Evolutionary conservation across 2,797 vertebrate species (phyloP).

Genomic region (Babyrousa celebensis): DNA sequence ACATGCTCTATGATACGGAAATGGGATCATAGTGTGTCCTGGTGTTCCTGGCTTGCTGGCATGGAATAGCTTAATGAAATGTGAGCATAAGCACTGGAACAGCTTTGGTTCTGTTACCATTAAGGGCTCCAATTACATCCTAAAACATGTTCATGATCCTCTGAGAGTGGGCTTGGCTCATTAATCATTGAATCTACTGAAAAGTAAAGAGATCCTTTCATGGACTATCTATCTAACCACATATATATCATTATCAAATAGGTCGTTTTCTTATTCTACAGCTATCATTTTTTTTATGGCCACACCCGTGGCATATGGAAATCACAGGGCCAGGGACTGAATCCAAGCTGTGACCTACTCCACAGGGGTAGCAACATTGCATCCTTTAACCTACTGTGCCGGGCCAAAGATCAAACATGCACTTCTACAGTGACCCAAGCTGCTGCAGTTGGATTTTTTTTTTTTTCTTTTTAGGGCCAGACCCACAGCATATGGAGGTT

Average conservation of each 20-base stretch:
- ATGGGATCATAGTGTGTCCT: not conserved
- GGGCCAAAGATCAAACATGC: too few species aligned
- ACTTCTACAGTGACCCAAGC: too few species aligned
- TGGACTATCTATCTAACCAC: not conserved
- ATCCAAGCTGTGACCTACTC: too few species aligned
- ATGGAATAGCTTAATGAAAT: not conserved
- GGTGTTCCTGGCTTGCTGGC: not conserved
- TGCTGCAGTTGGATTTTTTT: too few species aligned
- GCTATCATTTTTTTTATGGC: not conserved
- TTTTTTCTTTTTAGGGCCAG: too few species aligned
- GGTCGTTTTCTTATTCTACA: not conserved
- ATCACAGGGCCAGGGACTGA: too few species aligned
- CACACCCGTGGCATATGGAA: too few species aligned
- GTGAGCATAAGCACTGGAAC: constrained; percentile 55
- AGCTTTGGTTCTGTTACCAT: constrained; percentile 54
- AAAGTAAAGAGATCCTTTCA: constrained; percentile 5
- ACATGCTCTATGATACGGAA: not conserved
- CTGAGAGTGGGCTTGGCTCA: not conserved
- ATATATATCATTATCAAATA: not conserved
- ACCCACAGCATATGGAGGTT: too few species aligned
- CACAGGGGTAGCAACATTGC: too few species aligned
- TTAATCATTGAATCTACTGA: constrained; percentile 40
- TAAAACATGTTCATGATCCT: not conserved
- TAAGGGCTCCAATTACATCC: not conserved
- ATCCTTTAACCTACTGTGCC: too few species aligned